Evolutionary conservation across 2,113 vertebrate species (phyloP).

Genomic region (Anoplopoma fimbria): DNA sequence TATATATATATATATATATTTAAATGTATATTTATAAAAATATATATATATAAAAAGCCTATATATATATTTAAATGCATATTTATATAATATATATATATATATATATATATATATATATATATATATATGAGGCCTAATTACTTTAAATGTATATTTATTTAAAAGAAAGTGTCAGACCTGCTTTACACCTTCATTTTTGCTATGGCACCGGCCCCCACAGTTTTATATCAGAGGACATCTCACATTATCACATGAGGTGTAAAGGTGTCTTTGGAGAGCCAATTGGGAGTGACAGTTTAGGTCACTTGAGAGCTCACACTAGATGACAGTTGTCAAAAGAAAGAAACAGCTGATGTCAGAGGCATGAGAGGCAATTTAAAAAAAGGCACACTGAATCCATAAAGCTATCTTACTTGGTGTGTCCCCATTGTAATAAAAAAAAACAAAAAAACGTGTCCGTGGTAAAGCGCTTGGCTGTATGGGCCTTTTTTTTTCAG

Average conservation of each 20-base stretch:
- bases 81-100: no score
- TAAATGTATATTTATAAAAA: no score
- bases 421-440: not conserved
- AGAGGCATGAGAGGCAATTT: conserved; percentile 8
- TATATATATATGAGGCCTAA: not conserved
- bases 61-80: no score
- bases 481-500: not conserved
- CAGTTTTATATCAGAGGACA: conserved; percentile 4
- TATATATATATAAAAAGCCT: no score
- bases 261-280: conserved; percentile 34
- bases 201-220: fast-evolving
- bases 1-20: no score
- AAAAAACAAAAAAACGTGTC: no score
- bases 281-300: conserved; percentile 20
- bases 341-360: conserved; percentile 5
- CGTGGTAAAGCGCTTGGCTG: not conserved
- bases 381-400: conserved; percentile 36
- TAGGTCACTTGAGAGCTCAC: conserved; percentile 25
- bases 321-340: not conserved
- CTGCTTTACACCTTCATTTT: not conserved
- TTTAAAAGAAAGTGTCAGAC: not conserved
- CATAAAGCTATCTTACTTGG: not conserved
- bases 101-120: no score
- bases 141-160: not conserved
- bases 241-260: conserved; percentile 29